Evolutionary conservation across 2,797 vertebrate genomes (phyloP).

Genomic region (Pteronotus mesoamericanus): DNA sequence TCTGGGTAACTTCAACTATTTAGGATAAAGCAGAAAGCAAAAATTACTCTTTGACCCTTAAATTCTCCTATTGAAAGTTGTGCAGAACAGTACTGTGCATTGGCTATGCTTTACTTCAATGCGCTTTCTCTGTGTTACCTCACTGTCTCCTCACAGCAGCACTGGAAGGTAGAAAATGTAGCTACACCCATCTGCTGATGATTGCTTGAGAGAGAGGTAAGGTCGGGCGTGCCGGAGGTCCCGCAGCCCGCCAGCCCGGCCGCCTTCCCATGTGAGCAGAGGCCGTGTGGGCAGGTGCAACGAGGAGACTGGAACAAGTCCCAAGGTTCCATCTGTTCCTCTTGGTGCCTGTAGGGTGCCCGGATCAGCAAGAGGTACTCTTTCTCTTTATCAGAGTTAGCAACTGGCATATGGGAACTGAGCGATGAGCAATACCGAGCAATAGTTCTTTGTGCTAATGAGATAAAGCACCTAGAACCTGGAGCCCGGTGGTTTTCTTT

Average conservation of each 20-base stretch:
- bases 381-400: not conserved
- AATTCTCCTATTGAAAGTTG: not conserved
- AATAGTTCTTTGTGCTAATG: not conserved
- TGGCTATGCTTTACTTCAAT: not conserved
- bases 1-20: not conserved
- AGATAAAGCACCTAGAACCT: not conserved
- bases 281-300: not conserved
- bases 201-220: not conserved
- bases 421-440: not conserved
- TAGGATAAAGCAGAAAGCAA: not conserved
- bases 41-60: not conserved
- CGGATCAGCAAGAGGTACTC: not conserved
- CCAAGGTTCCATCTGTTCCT: not conserved
- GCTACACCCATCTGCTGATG: not conserved
- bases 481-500: not conserved
- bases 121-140: slow-evolving; percentile 6
- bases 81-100: not conserved
- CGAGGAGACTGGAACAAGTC: not conserved
- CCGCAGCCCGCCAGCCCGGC: fast-evolving
- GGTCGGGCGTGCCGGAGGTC: not conserved
- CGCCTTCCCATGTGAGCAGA: not conserved
- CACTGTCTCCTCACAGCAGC: slow-evolving; percentile 26
- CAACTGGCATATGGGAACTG: not conserved
- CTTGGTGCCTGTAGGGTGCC: not conserved
- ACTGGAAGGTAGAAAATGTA: not conserved